These are phyloP conservation scores for Oreochromis grahami DNA, from an alignment of 2,797 vertebrate genomes.

Conservation along the genomic window DNA sequence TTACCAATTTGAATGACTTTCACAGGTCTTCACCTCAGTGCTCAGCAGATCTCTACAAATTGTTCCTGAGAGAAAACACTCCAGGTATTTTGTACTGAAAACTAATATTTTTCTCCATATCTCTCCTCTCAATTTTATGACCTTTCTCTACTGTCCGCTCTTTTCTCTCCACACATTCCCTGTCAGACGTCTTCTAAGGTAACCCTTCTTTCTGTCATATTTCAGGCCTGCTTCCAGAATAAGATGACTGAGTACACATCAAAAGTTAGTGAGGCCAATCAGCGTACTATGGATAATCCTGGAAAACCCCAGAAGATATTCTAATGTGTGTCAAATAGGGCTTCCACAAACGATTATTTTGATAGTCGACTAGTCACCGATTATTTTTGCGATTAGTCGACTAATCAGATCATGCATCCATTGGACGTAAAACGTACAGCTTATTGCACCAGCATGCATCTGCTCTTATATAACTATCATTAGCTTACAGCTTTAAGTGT, in stretches of 20 bases:
- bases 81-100: neutral
- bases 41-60: neutral
- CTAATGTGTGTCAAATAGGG: rapidly evolving
- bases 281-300: neutral
- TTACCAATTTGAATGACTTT: neutral
- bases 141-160: rapidly evolving
- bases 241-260: neutral
- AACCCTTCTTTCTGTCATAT: neutral
- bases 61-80: neutral
- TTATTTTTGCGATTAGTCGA: no score
- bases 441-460: no score
- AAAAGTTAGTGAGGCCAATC: rapidly evolving
- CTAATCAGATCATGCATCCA: no score
- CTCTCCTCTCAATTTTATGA: neutral
- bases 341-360: no score
- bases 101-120: neutral
- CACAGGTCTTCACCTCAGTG: neutral
- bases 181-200: neutral
- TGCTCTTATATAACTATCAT: no score
- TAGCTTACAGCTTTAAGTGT: no score
- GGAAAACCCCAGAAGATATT: neutral
- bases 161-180: neutral
- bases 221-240: neutral
- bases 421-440: no score
- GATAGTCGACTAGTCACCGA: no score